Evolutionary conservation across 2,113 vertebrate species (phyloP).

Genomic region (Lates calcarifer): DNA sequence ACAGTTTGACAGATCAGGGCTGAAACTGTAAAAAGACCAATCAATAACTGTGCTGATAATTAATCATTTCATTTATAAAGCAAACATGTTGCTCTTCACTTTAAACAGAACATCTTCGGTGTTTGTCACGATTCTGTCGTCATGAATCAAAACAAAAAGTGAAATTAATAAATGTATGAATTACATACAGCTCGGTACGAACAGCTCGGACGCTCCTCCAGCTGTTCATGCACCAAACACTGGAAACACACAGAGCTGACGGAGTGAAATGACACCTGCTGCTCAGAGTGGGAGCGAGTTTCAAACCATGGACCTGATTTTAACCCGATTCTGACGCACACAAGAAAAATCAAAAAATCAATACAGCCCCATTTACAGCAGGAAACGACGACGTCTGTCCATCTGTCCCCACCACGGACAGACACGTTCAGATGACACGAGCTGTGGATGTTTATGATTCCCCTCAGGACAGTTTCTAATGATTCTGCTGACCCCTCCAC

Average conservation of each 20-base stretch:
- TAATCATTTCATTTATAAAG: no score
- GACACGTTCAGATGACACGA: background rate
- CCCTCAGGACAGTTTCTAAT: conserved; percentile 6
- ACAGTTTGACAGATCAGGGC: no score
- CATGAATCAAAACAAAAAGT: no score
- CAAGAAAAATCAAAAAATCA: conserved; percentile 48
- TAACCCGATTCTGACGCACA: background rate
- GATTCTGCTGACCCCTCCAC: background rate
- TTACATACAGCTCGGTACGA: no score
- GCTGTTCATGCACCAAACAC: background rate
- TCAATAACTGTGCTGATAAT: no score
- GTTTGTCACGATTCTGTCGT: no score
- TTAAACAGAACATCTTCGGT: no score
- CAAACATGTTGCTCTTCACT: no score
- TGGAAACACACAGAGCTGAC: background rate
- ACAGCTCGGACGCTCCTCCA: background rate
- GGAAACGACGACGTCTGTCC: conserved; percentile 11
- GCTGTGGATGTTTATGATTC: conserved; percentile 4
- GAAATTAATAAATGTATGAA: no score
- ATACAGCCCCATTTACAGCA: conserved; percentile 18
- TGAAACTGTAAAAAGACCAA: no score
- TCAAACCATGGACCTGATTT: background rate
- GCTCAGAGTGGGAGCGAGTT: background rate
- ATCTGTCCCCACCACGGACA: conserved; percentile 4
- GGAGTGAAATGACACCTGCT: conserved; percentile 41